Conservation (phyloP, 2,113 vertebrate species). For the Oreochromis niloticus region DNA sequence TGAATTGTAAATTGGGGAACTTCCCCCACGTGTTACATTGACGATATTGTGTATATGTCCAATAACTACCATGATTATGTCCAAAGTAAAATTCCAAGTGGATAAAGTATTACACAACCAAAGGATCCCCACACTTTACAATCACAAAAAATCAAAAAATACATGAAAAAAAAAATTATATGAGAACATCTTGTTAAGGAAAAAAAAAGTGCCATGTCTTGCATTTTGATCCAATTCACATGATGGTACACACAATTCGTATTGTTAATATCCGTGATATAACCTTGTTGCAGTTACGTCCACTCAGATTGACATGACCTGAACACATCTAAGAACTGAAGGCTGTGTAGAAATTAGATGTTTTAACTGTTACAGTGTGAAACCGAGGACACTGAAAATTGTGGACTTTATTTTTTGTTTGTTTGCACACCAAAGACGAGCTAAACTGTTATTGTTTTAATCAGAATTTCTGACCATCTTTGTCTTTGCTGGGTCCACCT, state of each 20-base stretch:
- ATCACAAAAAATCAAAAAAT: neutral
- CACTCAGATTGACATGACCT: neutral
- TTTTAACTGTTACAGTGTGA: neutral
- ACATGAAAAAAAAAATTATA: neutral
- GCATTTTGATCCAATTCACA: neutral
- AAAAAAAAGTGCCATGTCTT: rapidly evolving
- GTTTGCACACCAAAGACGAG: neutral
- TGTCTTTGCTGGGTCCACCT: neutral
- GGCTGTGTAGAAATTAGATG: neutral
- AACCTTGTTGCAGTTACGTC: rapidly evolving
- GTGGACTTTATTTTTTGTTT: neutral
- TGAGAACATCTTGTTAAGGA: neutral
- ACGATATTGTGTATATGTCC: neutral
- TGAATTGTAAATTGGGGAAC: neutral
- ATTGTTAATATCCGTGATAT: neutral
- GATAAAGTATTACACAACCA: neutral
- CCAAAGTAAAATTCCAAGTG: neutral
- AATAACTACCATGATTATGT: neutral
- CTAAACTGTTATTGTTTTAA: neutral
- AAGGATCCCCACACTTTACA: neutral
- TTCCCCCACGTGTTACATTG: neutral
- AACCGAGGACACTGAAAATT: neutral
- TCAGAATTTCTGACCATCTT: neutral
- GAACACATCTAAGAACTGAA: neutral
- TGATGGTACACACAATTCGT: rapidly evolving